phyloP scores from a whole-genome alignment of 1,140 invertebrate species.

The Drosophila lacteicornis region DNA sequence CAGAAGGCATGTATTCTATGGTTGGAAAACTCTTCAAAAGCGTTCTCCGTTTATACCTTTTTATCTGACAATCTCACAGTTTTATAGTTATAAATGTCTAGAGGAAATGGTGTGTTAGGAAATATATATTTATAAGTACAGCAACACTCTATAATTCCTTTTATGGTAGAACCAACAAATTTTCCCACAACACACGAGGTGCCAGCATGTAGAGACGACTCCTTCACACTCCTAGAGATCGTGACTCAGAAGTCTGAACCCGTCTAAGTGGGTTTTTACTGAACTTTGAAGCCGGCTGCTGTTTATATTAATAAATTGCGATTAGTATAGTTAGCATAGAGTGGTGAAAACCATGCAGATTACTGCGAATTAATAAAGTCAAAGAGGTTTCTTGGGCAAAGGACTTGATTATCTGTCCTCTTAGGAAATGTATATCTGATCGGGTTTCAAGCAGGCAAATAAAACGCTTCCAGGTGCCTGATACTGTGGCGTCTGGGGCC shows the following conservation, averaged over 20 bases:
- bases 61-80: neutral
- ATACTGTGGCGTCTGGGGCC: constrained; percentile 13
- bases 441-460: constrained; percentile 16
- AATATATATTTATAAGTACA: neutral
- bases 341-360: neutral
- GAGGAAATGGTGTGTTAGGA: neutral
- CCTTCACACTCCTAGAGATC: neutral
- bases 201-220: constrained; percentile 5
- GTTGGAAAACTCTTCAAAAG: no score
- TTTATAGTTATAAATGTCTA: neutral
- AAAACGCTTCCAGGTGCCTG: constrained; percentile 2
- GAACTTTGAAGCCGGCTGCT: constrained; percentile 12
- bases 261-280: neutral
- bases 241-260: constrained; percentile 8
- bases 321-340: neutral
- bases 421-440: constrained; percentile 19
- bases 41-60: neutral
- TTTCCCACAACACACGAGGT: constrained; percentile 8
- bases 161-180: neutral
- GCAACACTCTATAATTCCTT: neutral
- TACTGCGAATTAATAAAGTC: constrained; percentile 1
- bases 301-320: constrained; percentile 6
- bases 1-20: no score
- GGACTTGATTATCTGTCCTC: constrained; percentile 12
- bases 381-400: constrained; percentile 4